Evolutionary conservation across 2,797 vertebrate genomes (phyloP), one percentile per base, ranked within the genome.

Genomic region (Pteronotus mesoamericanus): DNA sequence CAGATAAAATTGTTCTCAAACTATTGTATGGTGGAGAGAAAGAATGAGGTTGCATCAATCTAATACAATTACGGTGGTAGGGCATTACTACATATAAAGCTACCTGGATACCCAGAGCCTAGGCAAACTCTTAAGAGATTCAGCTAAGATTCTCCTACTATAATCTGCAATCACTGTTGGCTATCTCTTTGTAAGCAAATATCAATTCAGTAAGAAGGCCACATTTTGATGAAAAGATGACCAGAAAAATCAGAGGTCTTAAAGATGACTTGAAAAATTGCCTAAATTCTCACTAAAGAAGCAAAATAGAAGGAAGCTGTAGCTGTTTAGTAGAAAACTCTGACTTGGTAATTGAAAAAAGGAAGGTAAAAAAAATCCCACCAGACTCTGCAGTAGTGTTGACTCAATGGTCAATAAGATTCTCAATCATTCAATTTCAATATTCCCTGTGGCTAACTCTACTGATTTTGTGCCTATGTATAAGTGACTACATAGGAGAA

Each of bases 1-100:
- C 39, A 95, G 22, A 94, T 34, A 29, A 95, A 96, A 85, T 72
- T 74, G 3, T 90, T 92, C 29, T 74, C 18, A 86, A 94, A 93
- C n/a, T 93, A 53, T 61, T 82, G 77, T 24, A 44, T 92, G 32
- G 90, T 53, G n/a, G 32, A 69, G 55, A 92, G 32, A 87, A 92
- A 72, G 15, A 82, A 78, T 39, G n/a, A 86, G 12, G 39, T 92
- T 88, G 26, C 82, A 10, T 1, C 48, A 66, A 46, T 83, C 18
- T n/a, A 86, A 90, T 94, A 78, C 29, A 82, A 57, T 86, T 95
- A 84, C 7, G 74, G 3, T 34, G 10, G 53, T 78, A 89, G 15
- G 8, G 1, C 42, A 72, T 39, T 77, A 77, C 80, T 37, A 71
- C 15, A 2, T 32, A 57, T 46, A 93, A 71, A 69, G 8, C 22